Conservation (phyloP, 2,113 vertebrate genomes). For the Lophura nycthemera region DNA sequence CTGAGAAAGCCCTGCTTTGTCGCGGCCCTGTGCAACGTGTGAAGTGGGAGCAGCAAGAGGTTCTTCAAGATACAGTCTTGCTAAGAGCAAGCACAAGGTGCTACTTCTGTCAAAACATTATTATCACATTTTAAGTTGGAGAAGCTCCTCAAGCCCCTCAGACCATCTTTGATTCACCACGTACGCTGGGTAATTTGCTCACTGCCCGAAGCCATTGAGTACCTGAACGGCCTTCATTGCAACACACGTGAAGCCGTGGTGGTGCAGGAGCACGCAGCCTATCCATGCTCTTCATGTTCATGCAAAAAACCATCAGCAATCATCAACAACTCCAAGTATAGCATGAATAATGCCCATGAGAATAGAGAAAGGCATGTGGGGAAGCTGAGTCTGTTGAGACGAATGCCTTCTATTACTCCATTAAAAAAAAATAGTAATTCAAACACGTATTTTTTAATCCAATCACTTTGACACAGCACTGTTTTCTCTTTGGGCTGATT, state of each 20-base stretch:
- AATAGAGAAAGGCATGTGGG: neutral
- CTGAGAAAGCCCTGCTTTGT: neutral
- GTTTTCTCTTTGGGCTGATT: neutral
- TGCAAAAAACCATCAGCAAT: neutral
- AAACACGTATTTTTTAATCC: accelerated
- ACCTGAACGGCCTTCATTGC: neutral
- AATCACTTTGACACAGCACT: accelerated
- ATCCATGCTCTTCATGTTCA: accelerated
- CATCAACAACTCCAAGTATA: neutral
- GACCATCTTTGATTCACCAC: accelerated
- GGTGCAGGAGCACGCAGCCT: neutral
- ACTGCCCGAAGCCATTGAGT: neutral
- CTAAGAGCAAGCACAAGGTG: neutral
- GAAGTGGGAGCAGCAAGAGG: neutral
- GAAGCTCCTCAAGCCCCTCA: neutral
- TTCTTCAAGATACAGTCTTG: neutral
- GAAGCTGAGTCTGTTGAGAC: neutral
- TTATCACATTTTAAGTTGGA: neutral
- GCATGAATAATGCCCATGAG: neutral
- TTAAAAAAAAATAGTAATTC: too few relatives aligned
- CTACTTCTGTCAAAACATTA: neutral
- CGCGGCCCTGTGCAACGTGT: neutral
- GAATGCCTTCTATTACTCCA: neutral
- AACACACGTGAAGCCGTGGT: neutral
- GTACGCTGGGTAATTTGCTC: accelerated